Evolutionary conservation across 2,113 vertebrate species (phyloP).

Genomic region (Cryptotis parvus): DNA sequence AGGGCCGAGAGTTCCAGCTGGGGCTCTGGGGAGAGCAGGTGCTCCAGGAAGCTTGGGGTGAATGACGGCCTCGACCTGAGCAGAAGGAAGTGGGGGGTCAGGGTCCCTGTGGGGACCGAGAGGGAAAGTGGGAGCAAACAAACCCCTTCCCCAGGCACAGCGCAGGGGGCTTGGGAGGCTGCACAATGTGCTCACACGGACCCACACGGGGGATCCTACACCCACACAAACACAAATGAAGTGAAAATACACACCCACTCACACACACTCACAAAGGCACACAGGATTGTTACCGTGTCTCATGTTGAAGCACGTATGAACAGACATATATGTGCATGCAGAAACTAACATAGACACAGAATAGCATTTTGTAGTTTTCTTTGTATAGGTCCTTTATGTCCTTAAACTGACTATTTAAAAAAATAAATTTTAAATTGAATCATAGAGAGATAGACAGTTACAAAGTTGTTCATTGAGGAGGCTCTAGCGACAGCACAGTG

Average conservation of each 20-base stretch:
- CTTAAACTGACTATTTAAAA: too few relatives aligned
- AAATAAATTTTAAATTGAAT: too few relatives aligned
- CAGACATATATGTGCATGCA: not conserved
- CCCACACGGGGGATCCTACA: not conserved
- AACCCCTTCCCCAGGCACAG: not conserved
- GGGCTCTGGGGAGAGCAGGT: conserved; percentile 70
- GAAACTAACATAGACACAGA: too few relatives aligned
- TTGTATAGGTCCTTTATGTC: too few relatives aligned
- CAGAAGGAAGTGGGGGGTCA: not conserved
- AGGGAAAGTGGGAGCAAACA: not conserved
- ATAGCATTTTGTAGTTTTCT: too few relatives aligned
- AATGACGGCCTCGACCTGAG: conserved; percentile 75
- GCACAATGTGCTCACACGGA: not conserved
- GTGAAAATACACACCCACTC: not conserved
- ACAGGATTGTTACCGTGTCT: too few relatives aligned
- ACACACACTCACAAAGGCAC: too few relatives aligned
- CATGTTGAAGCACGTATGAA: too few relatives aligned
- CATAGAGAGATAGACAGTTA: too few relatives aligned
- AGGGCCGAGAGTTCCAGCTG: conserved; percentile 21
- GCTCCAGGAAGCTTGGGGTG: conserved; percentile 62
- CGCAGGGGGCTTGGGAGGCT: too few relatives aligned
- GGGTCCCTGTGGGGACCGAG: not conserved
- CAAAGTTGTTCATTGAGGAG: too few relatives aligned
- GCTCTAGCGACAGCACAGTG: too few relatives aligned
- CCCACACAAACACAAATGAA: not conserved